A percentile compares a stretch with the other conserved stretches of the same genome.
Conservation (phyloP, 1,140 invertebrate genomes). For the Pararge aegeria region DNA sequence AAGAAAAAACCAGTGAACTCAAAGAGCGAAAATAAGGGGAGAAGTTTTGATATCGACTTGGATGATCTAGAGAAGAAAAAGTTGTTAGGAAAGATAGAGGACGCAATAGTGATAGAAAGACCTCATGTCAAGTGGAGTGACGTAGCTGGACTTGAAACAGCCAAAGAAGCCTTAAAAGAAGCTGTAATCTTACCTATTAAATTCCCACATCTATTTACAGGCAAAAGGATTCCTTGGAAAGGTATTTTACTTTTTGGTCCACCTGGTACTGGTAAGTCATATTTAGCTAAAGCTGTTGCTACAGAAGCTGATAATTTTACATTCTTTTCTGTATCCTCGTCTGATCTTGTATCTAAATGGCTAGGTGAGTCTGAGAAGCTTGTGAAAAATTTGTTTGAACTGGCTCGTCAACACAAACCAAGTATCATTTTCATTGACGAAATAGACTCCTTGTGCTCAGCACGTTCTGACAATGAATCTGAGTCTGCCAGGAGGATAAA, state of each 20-base stretch:
- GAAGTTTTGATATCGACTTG: conserved; percentile 92
- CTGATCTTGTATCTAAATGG: conserved; percentile 99
- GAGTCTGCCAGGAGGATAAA: conserved; percentile 99
- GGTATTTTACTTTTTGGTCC: conserved; percentile 99
- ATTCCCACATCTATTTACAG: conserved; percentile 99
- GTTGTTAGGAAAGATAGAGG: conserved; percentile 92
- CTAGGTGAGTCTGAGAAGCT: conserved; percentile 99
- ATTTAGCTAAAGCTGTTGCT: conserved; percentile 98
- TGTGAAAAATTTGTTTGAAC: conserved; percentile 97
- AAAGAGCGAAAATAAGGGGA: conserved; percentile 88
- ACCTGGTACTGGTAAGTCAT: conserved; percentile 99
- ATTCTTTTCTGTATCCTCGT: conserved; percentile 99
- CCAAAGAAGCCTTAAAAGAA: conserved; percentile 99
- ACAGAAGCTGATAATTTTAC: conserved; percentile 99
- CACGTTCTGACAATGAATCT: conserved; percentile 98
- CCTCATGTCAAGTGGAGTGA: conserved; percentile 98
- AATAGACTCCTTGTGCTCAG: conserved; percentile 98
- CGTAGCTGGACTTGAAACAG: conserved; percentile 97
- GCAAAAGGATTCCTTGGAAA: conserved; percentile 98
- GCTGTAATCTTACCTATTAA: conserved; percentile 99
- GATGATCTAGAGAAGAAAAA: conserved; percentile 99
- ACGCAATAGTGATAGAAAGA: conserved; percentile 98
- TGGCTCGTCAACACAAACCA: conserved; percentile 96
- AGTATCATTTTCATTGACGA: conserved; percentile 99
- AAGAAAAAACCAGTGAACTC: conserved; percentile 92